Evolutionary conservation across 1,140 invertebrate genomes (phyloP), one percentile per base, ranked within the genome.

Genomic region (Zaprionus nigranus): DNA sequence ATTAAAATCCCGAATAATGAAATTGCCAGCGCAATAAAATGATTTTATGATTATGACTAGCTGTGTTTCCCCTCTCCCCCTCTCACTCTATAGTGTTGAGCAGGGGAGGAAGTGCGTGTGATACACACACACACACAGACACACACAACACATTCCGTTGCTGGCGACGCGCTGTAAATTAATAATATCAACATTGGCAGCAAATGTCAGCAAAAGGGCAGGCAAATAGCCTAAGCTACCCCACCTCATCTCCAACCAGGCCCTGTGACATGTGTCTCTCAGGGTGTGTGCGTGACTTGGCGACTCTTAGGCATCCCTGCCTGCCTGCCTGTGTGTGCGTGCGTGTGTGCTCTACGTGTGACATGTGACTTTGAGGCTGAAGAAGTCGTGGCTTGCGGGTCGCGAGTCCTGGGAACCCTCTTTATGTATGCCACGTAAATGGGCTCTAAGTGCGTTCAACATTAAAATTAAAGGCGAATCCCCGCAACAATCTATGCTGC

Each of bases 141-240:
- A 56, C 51, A 38, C 60, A 75, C 53, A 36, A 38, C 36, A 38
- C 40, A 46, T 46, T 46, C 40, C 40, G 40, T 46, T 46, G n/a
- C n/a, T n/a, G 40, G 71, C 36, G 71, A 76, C 72, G 73, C 79
- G 61, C 72, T 79, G 73, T 82, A 82, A 82, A 82, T 82, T 79
- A 82, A 82, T 82, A 82, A 82, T 82, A 82, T 82, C 79, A 82
- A 79, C 77, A 79, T 81, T 81, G 79, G 71, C 79, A 81, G 79
- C 79, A 81, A 81, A 81, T 81, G 79, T 81, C 79, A 81, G 63
- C 22, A 75, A 75, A 79, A 78, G 76, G 76, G 76, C 79, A 81
- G 70, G 71, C 72, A 74, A 69, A 78, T 69, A 74, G 36, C 40
- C 63, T 22, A n/a, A 12, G 13, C 26, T 9, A 26, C 36, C 67